These are phyloP conservation scores for Catostomus latipinnis DNA, from an alignment of 2,797 vertebrate genomes.

Conservation along the genomic window DNA sequence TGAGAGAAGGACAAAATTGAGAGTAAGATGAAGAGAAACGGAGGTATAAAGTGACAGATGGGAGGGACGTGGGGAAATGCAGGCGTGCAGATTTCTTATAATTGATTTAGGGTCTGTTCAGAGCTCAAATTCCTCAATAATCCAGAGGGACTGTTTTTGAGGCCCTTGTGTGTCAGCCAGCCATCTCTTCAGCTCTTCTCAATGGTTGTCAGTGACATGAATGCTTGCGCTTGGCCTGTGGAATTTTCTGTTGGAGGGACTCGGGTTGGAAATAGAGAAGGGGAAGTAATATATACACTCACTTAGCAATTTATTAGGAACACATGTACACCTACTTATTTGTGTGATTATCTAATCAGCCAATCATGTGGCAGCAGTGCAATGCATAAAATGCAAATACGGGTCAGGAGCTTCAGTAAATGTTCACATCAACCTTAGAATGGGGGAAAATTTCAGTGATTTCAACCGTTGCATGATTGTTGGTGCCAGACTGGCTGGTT, in stretches of 20 bases:
- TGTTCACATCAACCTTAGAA: no score
- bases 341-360: no score
- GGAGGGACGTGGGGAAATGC: conserved; percentile 26
- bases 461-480: no score
- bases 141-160: conserved; percentile 71
- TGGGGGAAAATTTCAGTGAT: no score
- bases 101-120: conserved; percentile 81
- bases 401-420: no score
- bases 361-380: no score
- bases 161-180: conserved; percentile 32
- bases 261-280: neutral
- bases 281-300: no score
- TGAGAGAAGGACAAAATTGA: neutral
- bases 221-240: conserved; percentile 10
- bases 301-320: no score
- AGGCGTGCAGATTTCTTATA: conserved; percentile 63
- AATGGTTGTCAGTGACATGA: conserved; percentile 12
- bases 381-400: no score
- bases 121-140: conserved; percentile 80
- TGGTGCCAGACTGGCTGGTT: no score
- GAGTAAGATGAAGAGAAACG: conserved; percentile 33
- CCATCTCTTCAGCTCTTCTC: conserved; percentile 12
- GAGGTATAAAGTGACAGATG: conserved; percentile 36
- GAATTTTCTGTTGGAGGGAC: conserved; percentile 2
- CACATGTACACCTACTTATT: no score